Base-by-base conservation (phyloP, 2,888 invertebrate genomes). In the Mesoligia furuncula region DNA sequence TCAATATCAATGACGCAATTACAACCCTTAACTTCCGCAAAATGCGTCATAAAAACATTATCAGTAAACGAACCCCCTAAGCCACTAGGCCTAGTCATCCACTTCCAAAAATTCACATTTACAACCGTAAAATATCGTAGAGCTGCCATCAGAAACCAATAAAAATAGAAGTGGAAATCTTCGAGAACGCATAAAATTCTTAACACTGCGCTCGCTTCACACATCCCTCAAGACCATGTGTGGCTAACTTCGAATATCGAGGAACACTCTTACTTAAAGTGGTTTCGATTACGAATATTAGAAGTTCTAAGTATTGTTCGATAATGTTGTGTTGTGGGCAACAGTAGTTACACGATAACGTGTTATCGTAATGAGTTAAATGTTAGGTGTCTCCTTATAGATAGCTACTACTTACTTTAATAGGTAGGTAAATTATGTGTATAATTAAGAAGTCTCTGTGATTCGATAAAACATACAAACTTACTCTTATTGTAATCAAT, bases 161-260 rank as follows among this genome's bases (percentile, higher is more conserved):
- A 83, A 79, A 85, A 85, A 73, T 85, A 83, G 75, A 85, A 84
- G 36, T 83, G 64, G 75, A 75, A 79, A 85, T 79, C 75, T 71
- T 66, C 42, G 73, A 72, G 86, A 85, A 72, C 62, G 65, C 68
- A 83, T 84, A 85, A 86, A 83, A 73, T 79, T 79, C 68, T 68
- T 66, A 17, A 75, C 45, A 75, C 65, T 17, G 61, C 62, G 31
- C 74, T 77, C 72, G 70, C 73, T 68, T 83, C 73, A 71, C 79
- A 85, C 83, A 78, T 84, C 75, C 64, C 51, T 75, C 84, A 85
- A 85, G 75, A 86, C 75, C 79, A 62, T 31, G 17, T 82, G 83
- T 82, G 65, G 59, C n/a, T 78, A 51, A 84, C 67, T 54, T 57
- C 51, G n/a, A 67, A 79, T 73, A 75, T 81, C 65, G 68, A 73